These are phyloP conservation scores for Oreochromis tanganicae DNA, from an alignment of 2,113 vertebrate genomes.

Conservation along the genomic window DNA sequence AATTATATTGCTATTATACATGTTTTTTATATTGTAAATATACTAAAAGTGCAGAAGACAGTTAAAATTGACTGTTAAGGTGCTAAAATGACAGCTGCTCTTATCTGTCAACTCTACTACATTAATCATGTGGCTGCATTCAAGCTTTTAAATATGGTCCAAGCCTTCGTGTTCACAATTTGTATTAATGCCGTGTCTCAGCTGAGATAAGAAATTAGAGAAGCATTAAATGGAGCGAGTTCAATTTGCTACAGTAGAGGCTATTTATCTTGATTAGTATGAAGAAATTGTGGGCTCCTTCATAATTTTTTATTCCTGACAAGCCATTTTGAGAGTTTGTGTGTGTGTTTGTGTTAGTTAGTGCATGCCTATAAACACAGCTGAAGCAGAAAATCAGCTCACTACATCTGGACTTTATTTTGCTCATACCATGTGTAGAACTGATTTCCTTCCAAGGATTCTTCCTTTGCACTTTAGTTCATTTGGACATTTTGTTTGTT, in stretches of 20 bases:
- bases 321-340: neutral
- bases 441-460: conserved; percentile 34
- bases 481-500: conserved; percentile 60
- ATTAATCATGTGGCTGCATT: conserved; percentile 30
- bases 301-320: conserved; percentile 1
- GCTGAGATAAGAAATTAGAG: conserved; percentile 41
- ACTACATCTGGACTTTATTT: conserved; percentile 25
- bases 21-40: neutral
- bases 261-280: conserved; percentile 41
- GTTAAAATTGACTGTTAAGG: neutral
- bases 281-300: conserved; percentile 4
- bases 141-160: conserved; percentile 44
- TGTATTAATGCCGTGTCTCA: conserved; percentile 3
- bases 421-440: conserved; percentile 10
- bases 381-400: neutral
- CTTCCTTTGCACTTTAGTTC: conserved; percentile 23
- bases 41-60: neutral
- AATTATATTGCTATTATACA: neutral
- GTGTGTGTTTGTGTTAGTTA: neutral
- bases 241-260: conserved; percentile 30
- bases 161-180: conserved; percentile 31
- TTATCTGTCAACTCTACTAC: conserved; percentile 23
- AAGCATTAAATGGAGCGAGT: conserved; percentile 27
- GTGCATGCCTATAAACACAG: neutral
- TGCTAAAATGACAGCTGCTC: neutral